Percentiles rank a stretch among this genome's conserved stretches.
Evolutionary conservation across 2,113 vertebrate species (phyloP).

Genomic region (Gulo gulo): DNA sequence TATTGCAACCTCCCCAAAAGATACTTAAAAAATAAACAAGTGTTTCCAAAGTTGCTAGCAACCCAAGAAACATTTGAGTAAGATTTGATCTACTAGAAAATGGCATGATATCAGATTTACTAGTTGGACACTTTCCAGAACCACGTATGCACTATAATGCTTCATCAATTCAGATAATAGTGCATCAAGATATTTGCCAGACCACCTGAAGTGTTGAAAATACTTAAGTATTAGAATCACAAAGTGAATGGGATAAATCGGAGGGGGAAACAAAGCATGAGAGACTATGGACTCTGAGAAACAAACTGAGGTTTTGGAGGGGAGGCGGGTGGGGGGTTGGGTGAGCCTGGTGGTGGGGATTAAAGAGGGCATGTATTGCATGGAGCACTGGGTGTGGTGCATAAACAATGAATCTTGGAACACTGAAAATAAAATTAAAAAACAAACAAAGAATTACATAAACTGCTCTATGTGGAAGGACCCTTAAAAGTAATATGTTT

Average conservation of each 20-base stretch:
- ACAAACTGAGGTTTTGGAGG: too few species aligned
- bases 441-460: neutral
- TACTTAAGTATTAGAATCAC: neutral
- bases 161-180: neutral
- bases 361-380: too few species aligned
- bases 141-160: neutral
- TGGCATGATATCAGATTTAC: neutral
- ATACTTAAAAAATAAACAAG: neutral
- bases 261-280: too few species aligned
- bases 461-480: neutral
- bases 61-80: neutral
- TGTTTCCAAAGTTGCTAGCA: neutral
- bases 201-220: neutral
- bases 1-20: neutral
- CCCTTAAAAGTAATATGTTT: neutral
- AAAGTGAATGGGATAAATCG: too few species aligned
- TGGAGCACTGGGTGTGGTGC: too few species aligned
- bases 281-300: too few species aligned
- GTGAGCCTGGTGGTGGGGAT: too few species aligned
- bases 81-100: neutral
- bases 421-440: too few species aligned
- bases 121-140: neutral
- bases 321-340: too few species aligned
- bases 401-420: too few species aligned
- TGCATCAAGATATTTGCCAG: neutral